Percentiles rank a stretch among this genome's conserved stretches.
These are phyloP conservation scores for Perca flavescens DNA, from an alignment of 2,113 vertebrate genomes.

Conservation along the genomic window DNA sequence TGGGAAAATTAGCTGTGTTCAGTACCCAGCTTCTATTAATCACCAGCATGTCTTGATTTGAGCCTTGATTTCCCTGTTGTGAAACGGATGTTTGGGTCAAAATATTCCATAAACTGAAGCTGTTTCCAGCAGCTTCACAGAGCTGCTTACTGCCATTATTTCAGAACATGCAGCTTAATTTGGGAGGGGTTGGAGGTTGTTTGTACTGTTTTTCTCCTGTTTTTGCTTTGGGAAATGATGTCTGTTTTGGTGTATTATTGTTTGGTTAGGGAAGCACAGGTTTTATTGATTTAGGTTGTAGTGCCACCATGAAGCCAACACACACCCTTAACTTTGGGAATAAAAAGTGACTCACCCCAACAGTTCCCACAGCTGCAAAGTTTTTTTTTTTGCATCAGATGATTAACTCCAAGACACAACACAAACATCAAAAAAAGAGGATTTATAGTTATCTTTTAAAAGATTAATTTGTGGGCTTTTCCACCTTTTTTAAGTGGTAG, in stretches of 20 bases:
- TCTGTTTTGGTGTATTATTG: constrained; percentile 23
- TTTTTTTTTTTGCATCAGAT: neutral
- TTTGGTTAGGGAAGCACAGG: constrained; percentile 16
- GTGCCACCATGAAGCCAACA: constrained; percentile 6
- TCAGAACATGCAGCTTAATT: constrained; percentile 6
- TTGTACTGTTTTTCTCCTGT: neutral
- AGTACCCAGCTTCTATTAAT: constrained; percentile 44
- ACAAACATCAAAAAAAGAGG: neutral
- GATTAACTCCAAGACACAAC: constrained; percentile 1
- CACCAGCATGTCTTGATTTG: constrained; percentile 34
- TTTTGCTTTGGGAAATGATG: constrained; percentile 27
- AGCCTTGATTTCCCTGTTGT: constrained; percentile 32
- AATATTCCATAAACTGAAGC: constrained; percentile 56
- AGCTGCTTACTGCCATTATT: constrained; percentile 32
- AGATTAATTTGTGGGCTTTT: no score
- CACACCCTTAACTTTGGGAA: neutral
- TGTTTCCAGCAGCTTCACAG: constrained; percentile 16
- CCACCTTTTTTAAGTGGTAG: no score
- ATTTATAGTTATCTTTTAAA: neutral
- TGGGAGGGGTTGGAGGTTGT: neutral
- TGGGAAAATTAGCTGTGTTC: constrained; percentile 50
- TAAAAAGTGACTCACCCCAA: neutral
- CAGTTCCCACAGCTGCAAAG: neutral
- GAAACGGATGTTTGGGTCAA: constrained; percentile 66
- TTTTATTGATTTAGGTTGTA: neutral